phyloP scores from a whole-genome alignment of 2,113 vertebrate species.

The Nestor notabilis region DNA sequence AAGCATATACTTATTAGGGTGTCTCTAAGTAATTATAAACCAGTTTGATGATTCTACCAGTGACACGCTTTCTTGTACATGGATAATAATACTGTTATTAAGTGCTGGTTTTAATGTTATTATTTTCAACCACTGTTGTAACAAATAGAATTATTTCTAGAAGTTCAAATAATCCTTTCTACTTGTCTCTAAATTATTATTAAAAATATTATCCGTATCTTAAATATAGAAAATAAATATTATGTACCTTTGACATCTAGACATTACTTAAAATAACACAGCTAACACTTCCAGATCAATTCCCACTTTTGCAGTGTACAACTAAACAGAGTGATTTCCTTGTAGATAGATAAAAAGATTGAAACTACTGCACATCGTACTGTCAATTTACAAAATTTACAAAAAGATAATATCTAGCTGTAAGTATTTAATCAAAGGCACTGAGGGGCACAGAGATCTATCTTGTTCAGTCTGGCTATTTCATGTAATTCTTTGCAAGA shows the following conservation, averaged over 20 bases:
- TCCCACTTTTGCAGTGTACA: not conserved
- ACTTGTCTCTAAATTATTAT: not conserved
- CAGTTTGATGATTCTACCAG: not conserved
- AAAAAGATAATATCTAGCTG: not conserved
- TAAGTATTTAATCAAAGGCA: slow-evolving; percentile 8
- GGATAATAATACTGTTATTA: not conserved
- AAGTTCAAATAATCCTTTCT: not conserved
- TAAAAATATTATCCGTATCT: not conserved
- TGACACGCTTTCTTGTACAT: not conserved
- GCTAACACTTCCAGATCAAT: not conserved
- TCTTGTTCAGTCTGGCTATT: not conserved
- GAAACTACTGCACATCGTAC: not conserved
- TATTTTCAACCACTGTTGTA: not conserved
- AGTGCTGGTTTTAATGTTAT: not conserved
- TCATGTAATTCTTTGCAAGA: not conserved
- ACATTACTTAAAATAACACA: not conserved
- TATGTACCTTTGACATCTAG: not conserved
- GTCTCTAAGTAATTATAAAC: not conserved
- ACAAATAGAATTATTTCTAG: not conserved
- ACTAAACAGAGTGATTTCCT: not conserved
- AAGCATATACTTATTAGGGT: not conserved
- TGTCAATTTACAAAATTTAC: not conserved
- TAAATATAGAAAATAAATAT: not conserved
- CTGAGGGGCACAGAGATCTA: not conserved
- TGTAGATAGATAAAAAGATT: not conserved